Base-by-base conservation (phyloP, 2,113 vertebrate genomes). In the Megaceryle torquata region DNA sequence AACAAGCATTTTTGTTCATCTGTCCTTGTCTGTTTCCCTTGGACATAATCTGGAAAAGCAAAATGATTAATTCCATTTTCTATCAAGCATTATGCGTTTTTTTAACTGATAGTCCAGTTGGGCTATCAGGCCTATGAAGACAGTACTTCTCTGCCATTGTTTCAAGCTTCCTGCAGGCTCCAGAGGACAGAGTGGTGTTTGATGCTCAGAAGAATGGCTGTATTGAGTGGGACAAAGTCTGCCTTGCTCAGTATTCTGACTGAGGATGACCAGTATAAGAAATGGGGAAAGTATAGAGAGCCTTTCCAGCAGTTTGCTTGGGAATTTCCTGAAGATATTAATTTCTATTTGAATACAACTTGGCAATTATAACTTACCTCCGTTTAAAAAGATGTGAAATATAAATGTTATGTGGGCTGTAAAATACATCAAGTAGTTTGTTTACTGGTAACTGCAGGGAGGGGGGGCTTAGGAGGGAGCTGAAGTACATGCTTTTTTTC, bases 161-260 rank as follows among this genome's bases (percentile, higher is more conserved):
- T 63, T 95, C 48, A 63, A 94, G 74, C 95, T 96, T 96, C 91
- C 96, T 96, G 96, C 29, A 11, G 82, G 79, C 88, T 96, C 35
- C 0, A 0, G 76, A 78, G 91, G 86, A 95, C 93, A 96, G 70
- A 94, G 95, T 90, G 39, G 76, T 56, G 48, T 90, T 95, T 94
- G 93, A 93, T 96, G 89, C 95, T 91, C 51, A 22, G 77, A 95
- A 97, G 89, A 97, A 96, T 93, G 94, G 83, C 89, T 72, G 83
- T 86, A 97, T 96, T 95, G 95, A 95, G 89, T 39, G 31, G 57
- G 86, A 76, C 72, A 95, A 77, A 95, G 53, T 96, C 91, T 84
- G 95, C 89, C 92, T 93, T 0, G 76, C 83, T 96, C 96, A 95
- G 95, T 97, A 97, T 97, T 96, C 93, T 95, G 81, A 78, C 69